These are phyloP conservation scores for Protonibea diacanthus DNA, from an alignment of 2,797 vertebrate genomes.

Conservation along the genomic window DNA sequence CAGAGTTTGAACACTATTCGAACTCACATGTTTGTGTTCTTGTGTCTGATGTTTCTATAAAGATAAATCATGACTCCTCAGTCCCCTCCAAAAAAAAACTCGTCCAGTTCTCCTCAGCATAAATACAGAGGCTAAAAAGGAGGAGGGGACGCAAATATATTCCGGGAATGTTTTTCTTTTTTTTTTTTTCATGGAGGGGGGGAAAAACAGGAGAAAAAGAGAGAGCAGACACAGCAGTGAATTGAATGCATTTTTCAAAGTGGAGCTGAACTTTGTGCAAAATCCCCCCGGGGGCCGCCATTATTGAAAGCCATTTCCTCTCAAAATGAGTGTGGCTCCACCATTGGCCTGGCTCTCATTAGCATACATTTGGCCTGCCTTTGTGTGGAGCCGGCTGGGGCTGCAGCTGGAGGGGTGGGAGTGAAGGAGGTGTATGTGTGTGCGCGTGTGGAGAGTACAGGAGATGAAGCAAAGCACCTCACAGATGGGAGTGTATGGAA, in stretches of 20 bases:
- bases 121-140: conserved; percentile 50
- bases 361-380: conserved; percentile 84
- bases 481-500: conserved; percentile 67
- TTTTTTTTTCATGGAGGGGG: conserved; percentile 8
- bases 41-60: conserved; percentile 53
- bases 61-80: conserved; percentile 66
- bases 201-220: conserved; percentile 50
- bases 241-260: conserved; percentile 84
- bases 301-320: conserved; percentile 86
- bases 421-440: conserved; percentile 57
- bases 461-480: conserved; percentile 63
- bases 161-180: conserved; percentile 57
- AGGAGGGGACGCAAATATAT: conserved; percentile 55
- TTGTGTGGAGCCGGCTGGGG: conserved; percentile 79
- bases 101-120: conserved; percentile 27
- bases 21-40: conserved; percentile 53
- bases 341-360: conserved; percentile 83
- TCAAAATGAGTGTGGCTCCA: conserved; percentile 81
- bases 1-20: conserved; percentile 50
- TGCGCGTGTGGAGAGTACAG: conserved; percentile 36
- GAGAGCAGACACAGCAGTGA: conserved; percentile 69
- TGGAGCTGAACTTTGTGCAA: conserved; percentile 81
- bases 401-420: conserved; percentile 72
- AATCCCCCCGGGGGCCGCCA: conserved; percentile 77
- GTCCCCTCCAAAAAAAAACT: conserved; percentile 26